Percentiles rank a stretch among this genome's conserved stretches.
Evolutionary conservation across 2,113 vertebrate species (phyloP).

Genomic region (Thunnus thynnus): DNA sequence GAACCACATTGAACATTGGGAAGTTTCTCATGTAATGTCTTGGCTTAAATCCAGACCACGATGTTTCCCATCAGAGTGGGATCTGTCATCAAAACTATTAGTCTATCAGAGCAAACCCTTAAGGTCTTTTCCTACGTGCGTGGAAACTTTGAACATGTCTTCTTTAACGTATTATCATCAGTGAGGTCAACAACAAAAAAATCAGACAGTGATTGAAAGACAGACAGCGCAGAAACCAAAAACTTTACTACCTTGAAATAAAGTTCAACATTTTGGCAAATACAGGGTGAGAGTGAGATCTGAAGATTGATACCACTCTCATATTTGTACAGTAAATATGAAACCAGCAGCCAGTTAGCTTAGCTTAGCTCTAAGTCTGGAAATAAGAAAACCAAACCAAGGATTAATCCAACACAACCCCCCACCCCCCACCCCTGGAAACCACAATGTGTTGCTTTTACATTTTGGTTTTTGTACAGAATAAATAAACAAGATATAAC

Average conservation of each 20-base stretch:
- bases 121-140: constrained; percentile 4
- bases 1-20: not conserved
- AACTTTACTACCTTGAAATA: not conserved
- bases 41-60: constrained; percentile 28
- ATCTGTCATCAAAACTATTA: constrained; percentile 48
- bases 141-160: constrained; percentile 29
- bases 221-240: not conserved
- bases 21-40: not conserved
- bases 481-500: too few relatives aligned
- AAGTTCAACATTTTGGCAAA: not conserved
- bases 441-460: too few relatives aligned
- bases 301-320: too few relatives aligned
- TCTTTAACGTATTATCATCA: constrained; percentile 18
- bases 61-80: constrained; percentile 4
- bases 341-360: not conserved
- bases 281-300: too few relatives aligned
- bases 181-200: not conserved
- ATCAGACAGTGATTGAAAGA: not conserved
- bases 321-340: too few relatives aligned
- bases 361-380: not conserved
- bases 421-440: too few relatives aligned
- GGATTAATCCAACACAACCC: too few relatives aligned
- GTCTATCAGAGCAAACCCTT: constrained; percentile 6
- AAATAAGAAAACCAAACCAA: too few relatives aligned
- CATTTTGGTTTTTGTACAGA: too few relatives aligned